phyloP scores from a whole-genome alignment of 2,888 invertebrate genomes.

The Barypeithes pellucidus region DNA sequence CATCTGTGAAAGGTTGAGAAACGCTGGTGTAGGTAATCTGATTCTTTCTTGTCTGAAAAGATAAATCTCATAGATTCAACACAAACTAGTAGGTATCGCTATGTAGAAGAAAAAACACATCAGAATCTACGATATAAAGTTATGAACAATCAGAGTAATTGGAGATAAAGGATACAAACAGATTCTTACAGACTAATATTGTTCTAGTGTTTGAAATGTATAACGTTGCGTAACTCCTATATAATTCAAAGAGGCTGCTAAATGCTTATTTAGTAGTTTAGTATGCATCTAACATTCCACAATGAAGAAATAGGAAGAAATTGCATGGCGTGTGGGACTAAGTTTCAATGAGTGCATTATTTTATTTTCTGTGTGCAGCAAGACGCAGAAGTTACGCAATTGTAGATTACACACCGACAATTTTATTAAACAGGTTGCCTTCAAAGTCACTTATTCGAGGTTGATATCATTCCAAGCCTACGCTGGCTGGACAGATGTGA shows the following conservation, averaged over 20 bases:
- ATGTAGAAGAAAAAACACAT: too few relatives aligned
- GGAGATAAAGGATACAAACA: too few relatives aligned
- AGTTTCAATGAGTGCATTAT: constrained; percentile 13
- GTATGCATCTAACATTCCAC: constrained; percentile 21
- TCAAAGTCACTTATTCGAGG: constrained; percentile 44
- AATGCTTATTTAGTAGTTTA: background rate
- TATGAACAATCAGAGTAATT: too few relatives aligned
- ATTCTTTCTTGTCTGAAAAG: too few relatives aligned
- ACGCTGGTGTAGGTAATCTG: too few relatives aligned
- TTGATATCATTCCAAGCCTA: constrained; percentile 52
- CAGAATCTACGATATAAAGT: too few relatives aligned
- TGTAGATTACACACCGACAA: constrained; percentile 32
- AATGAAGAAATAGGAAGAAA: constrained; percentile 35
- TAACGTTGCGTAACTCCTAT: too few relatives aligned
- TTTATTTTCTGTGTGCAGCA: constrained; percentile 17
- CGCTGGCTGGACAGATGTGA: constrained; percentile 26
- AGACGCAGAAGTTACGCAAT: constrained; percentile 30
- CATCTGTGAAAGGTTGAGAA: too few relatives aligned
- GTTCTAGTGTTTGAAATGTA: too few relatives aligned
- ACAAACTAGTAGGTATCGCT: too few relatives aligned
- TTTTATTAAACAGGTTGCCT: constrained; percentile 46
- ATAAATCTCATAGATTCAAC: too few relatives aligned
- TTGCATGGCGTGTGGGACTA: constrained; percentile 27
- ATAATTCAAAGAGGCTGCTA: background rate
- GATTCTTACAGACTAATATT: too few relatives aligned